phyloP scores from a whole-genome alignment of 2,888 invertebrate genomes.

The Plagiodera versicolora region DNA sequence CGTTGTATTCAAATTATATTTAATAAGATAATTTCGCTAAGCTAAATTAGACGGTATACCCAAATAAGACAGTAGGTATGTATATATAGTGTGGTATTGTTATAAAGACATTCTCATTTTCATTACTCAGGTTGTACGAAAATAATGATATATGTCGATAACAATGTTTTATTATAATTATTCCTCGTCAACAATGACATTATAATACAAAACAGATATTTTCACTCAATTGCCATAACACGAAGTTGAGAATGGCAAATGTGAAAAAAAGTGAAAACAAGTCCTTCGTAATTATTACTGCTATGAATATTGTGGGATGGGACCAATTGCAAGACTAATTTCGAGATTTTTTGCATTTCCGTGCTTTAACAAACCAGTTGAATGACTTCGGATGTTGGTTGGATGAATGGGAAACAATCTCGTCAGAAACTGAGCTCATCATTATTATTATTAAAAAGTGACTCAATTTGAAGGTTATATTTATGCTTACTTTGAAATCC shows the following conservation, averaged over 20 bases:
- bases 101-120: neutral
- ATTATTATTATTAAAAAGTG: too few relatives aligned
- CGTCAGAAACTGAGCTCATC: too few relatives aligned
- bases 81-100: neutral
- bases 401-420: too few relatives aligned
- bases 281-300: neutral
- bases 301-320: neutral
- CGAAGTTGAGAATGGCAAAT: neutral
- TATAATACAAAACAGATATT: neutral
- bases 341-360: neutral
- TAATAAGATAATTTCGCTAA: conserved; percentile 11
- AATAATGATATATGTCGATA: neutral
- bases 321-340: neutral
- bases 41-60: neutral
- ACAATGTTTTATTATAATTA: neutral
- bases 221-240: neutral
- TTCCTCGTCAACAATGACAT: neutral
- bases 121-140: neutral
- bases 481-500: too few relatives aligned
- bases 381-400: neutral
- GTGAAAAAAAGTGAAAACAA: neutral
- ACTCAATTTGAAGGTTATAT: too few relatives aligned
- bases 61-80: neutral
- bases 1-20: conserved; percentile 11
- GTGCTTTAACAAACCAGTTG: neutral